Percentiles rank a stretch among this genome's conserved stretches.
Conservation (phyloP, 2,113 vertebrate genomes). For the Anhinga anhinga region DNA sequence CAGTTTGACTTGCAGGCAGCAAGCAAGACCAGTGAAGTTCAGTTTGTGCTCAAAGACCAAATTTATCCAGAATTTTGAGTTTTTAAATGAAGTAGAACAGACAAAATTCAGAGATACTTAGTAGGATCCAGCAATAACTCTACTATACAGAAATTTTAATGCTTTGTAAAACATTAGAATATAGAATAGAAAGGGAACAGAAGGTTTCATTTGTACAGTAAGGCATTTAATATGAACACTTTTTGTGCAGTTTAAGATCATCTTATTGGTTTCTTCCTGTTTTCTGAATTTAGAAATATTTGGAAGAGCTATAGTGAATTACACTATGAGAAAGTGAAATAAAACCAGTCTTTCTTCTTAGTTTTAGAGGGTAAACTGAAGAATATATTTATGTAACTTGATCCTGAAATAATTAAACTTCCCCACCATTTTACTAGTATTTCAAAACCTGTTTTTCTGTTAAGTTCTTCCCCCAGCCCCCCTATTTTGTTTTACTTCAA, state of each 20-base stretch:
- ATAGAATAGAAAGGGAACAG: neutral
- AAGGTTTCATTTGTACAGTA: neutral
- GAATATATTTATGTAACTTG: neutral
- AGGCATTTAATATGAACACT: neutral
- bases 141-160: neutral
- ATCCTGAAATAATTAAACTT: neutral
- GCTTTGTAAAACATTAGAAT: neutral
- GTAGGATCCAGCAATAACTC: neutral
- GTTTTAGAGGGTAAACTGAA: neutral
- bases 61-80: neutral
- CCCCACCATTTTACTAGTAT: neutral
- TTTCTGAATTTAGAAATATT: neutral
- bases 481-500: neutral
- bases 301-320: neutral
- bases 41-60: neutral
- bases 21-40: neutral
- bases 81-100: neutral
- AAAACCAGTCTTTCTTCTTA: neutral
- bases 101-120: neutral
- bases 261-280: neutral
- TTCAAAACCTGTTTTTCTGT: neutral
- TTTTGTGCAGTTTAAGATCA: neutral
- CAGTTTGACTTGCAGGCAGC: neutral
- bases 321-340: neutral
- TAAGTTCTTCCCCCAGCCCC: accelerated